A percentile compares a stretch with the other conserved stretches of the same genome.
Conservation (phyloP, 2,797 vertebrate genomes). For the Acipenser oxyrinchus region DNA sequence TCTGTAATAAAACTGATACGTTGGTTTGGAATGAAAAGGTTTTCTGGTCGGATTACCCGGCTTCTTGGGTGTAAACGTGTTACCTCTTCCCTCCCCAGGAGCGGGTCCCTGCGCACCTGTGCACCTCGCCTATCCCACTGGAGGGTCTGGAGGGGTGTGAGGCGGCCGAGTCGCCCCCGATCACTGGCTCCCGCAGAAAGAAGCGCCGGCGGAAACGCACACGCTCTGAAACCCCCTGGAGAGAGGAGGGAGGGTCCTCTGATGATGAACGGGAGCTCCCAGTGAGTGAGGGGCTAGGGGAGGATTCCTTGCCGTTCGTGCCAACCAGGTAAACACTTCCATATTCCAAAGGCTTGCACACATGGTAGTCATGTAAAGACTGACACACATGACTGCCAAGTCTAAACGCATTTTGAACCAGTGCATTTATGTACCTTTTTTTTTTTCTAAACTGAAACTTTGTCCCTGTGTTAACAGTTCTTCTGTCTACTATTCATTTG, state of each 20-base stretch:
- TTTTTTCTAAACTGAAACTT: neutral
- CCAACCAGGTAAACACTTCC: constrained; percentile 47
- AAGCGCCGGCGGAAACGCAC: constrained; percentile 61
- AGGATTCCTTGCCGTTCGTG: constrained; percentile 34
- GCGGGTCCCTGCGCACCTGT: constrained; percentile 60
- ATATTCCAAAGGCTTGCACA: neutral
- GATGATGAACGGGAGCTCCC: constrained; percentile 45
- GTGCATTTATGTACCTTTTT: neutral
- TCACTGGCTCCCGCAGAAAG: constrained; percentile 40
- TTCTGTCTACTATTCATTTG: constrained; percentile 58
- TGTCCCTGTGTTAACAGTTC: constrained; percentile 44
- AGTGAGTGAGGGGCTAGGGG: constrained; percentile 36
- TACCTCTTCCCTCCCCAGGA: constrained; percentile 27
- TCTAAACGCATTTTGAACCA: neutral
- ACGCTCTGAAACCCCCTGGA: constrained; percentile 48
- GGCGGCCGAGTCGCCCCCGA: neutral
- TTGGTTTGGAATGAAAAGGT: neutral
- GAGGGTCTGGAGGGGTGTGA: constrained; percentile 29
- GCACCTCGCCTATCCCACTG: constrained; percentile 70
- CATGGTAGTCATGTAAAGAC: neutral
- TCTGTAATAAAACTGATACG: constrained; percentile 17
- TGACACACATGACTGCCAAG: neutral
- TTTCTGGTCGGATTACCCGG: neutral
- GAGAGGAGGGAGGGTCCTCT: constrained; percentile 47
- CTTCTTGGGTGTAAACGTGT: too few species aligned